Conservation (phyloP, 2,113 vertebrate genomes). For the Poeciliopsis turrubarensis region DNA sequence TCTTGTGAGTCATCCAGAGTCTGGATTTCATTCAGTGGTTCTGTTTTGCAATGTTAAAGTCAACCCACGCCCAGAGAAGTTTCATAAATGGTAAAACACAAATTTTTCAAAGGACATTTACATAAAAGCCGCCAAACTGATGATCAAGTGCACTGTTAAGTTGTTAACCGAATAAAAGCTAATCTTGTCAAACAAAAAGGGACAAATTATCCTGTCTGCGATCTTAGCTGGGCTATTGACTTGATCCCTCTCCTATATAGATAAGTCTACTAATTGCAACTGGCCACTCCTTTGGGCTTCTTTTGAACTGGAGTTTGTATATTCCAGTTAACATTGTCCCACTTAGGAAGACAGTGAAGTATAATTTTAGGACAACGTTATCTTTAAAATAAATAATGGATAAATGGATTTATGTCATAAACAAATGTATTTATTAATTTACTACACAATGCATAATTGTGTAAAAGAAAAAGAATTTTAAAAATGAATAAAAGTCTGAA, state of each 20-base stretch:
- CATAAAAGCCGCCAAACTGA: background rate
- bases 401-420: background rate
- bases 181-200: slow-evolving; percentile 19
- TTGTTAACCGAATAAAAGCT: background rate
- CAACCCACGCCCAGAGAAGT: background rate
- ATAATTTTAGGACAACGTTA: slow-evolving; percentile 2
- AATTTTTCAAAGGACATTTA: background rate
- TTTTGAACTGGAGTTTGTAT: slow-evolving; percentile 68
- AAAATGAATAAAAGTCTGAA: background rate
- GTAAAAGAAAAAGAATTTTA: too few species aligned
- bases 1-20: background rate
- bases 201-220: slow-evolving; percentile 48
- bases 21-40: background rate
- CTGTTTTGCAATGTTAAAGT: background rate
- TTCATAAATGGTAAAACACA: background rate
- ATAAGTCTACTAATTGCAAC: slow-evolving; percentile 39
- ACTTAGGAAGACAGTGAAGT: slow-evolving; percentile 31
- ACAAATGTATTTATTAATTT: background rate
- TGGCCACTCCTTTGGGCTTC: slow-evolving; percentile 16
- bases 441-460: background rate
- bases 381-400: background rate
- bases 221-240: slow-evolving; percentile 22
- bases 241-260: slow-evolving; percentile 38
- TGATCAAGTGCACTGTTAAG: background rate
- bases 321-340: slow-evolving; percentile 55